A percentile compares a stretch with the other conserved stretches of the same genome.
Evolutionary conservation across 2,888 invertebrate genomes (phyloP).

Genomic region (Zaprionus obscuricornis): DNA sequence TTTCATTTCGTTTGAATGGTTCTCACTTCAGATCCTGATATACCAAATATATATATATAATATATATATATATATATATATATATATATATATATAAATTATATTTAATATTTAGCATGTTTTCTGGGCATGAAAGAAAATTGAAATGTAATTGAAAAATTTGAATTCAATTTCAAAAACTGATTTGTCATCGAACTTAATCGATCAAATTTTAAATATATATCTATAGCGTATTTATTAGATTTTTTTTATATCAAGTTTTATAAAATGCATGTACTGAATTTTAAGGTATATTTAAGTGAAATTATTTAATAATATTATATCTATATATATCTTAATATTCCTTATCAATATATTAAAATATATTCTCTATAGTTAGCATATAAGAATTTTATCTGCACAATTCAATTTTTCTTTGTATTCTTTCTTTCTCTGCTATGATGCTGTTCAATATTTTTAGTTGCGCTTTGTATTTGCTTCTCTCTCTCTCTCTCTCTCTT

Average conservation of each 20-base stretch:
- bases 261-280: constrained; percentile 19
- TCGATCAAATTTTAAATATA: not conserved
- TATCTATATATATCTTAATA: not conserved
- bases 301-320: constrained; percentile 10
- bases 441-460: constrained; percentile 21
- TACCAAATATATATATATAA: too few species aligned
- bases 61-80: too few species aligned
- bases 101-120: too few species aligned
- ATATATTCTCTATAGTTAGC: too few species aligned
- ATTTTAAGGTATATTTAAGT: constrained; percentile 46
- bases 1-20: constrained; percentile 45
- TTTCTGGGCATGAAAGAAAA: too few species aligned
- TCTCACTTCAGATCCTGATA: too few species aligned
- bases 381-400: too few species aligned
- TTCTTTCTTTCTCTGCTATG: constrained; percentile 27
- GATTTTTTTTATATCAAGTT: not conserved
- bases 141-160: too few species aligned
- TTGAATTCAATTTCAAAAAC: too few species aligned
- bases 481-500: constrained; percentile 25
- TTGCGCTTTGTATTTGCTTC: constrained; percentile 28
- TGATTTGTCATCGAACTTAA: too few species aligned
- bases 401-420: constrained; percentile 19
- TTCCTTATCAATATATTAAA: too few species aligned
- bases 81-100: too few species aligned
- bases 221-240: not conserved